phyloP scores from a whole-genome alignment of 2,113 vertebrate species.

The Pseudolaguvia tuberculata region DNA sequence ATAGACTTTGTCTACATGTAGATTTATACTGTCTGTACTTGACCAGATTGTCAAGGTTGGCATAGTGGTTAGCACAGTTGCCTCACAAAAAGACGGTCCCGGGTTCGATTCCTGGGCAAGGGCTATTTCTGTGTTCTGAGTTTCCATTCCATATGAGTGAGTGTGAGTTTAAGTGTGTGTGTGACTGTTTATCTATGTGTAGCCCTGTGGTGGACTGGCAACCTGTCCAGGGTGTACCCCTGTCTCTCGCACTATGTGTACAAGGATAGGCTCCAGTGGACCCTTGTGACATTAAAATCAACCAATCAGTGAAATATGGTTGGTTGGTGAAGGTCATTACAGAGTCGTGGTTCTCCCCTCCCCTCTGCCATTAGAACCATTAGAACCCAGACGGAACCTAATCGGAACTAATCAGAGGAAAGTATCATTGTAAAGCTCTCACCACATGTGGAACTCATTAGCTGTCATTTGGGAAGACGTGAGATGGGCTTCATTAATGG shows the following conservation, averaged over 20 bases:
- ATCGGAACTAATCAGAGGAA: neutral
- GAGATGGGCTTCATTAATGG: conserved; percentile 9
- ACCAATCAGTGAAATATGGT: neutral
- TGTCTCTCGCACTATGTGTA: too few relatives aligned
- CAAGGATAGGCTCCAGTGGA: too few relatives aligned
- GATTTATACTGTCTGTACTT: too few relatives aligned
- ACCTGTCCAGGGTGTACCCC: too few relatives aligned
- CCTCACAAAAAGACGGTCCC: too few relatives aligned
- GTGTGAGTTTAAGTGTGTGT: too few relatives aligned
- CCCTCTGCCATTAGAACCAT: neutral
- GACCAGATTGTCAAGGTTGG: neutral
- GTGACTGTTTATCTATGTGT: too few relatives aligned
- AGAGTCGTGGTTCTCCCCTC: neutral
- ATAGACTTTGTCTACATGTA: neutral
- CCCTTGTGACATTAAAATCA: neutral
- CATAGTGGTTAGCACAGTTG: too few relatives aligned
- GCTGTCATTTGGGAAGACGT: neutral
- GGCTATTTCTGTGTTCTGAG: too few relatives aligned
- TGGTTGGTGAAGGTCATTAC: neutral
- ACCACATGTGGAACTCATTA: conserved; percentile 5
- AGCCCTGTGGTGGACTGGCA: too few relatives aligned
- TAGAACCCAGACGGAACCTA: neutral
- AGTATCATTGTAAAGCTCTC: neutral
- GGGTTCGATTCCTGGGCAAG: too few relatives aligned
- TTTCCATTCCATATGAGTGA: too few relatives aligned